A percentile compares a stretch with the other conserved stretches of the same genome.
Evolutionary conservation across 1,140 invertebrate species (phyloP).

Genomic region (Sesamia nonagrioides): DNA sequence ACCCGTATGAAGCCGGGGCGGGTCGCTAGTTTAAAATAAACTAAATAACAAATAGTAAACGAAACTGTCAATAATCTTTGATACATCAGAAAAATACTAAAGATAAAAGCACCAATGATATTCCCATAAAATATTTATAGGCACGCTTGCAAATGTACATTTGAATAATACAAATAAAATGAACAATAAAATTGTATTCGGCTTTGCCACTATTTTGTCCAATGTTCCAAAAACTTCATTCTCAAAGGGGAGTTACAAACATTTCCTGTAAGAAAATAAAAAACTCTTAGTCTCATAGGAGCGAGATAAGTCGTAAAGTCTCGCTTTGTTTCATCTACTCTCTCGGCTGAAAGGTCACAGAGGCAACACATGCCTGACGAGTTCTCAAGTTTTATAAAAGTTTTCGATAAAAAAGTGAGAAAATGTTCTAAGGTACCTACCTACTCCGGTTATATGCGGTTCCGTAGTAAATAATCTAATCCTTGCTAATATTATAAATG

Average conservation of each 20-base stretch:
- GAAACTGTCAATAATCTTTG: too few relatives aligned
- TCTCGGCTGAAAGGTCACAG: constrained; percentile 48
- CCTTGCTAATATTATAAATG: background rate
- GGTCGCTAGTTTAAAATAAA: too few relatives aligned
- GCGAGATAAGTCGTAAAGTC: constrained; percentile 39
- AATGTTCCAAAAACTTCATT: background rate
- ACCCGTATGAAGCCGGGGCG: too few relatives aligned
- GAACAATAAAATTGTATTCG: background rate
- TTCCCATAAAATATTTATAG: background rate
- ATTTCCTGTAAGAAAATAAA: constrained; percentile 7
- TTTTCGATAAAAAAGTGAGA: constrained; percentile 30
- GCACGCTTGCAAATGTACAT: background rate
- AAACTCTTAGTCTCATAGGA: constrained; percentile 20
- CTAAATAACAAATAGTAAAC: too few relatives aligned
- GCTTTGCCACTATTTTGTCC: background rate
- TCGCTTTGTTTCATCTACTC: constrained; percentile 51
- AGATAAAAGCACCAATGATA: background rate
- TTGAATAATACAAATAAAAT: background rate
- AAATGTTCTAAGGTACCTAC: background rate
- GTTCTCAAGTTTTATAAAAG: constrained; percentile 31
- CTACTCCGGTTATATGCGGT: background rate
- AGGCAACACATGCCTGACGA: constrained; percentile 25
- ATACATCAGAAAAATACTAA: too few relatives aligned
- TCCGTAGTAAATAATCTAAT: background rate
- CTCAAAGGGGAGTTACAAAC: background rate